Evolutionary conservation across 1,140 invertebrate genomes (phyloP), one percentile per base, ranked within the genome.

Genomic region (Bombus vancouverensis): DNA sequence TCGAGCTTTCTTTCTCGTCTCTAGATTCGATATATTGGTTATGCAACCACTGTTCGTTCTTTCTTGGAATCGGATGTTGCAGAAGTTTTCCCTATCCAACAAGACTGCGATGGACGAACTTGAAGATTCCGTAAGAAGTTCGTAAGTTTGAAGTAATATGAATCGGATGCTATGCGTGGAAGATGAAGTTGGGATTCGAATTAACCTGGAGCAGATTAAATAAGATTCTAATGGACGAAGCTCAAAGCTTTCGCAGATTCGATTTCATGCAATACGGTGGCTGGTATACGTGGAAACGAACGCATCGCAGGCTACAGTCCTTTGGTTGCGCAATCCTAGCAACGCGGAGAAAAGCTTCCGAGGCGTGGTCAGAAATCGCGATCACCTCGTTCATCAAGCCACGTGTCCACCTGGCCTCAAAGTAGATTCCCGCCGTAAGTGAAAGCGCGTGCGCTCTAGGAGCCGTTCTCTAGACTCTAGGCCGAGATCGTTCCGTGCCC

Each of bases 371-470:
- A 44, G 37, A 65, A 66, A 79, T 79, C 25, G 77, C 42, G 57
- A 79, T 79, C 77, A 44, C 22, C 34, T 37, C 25, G 44, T 81
- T n/a, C 34, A 53, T 80, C 78, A n/a, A 25, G 42, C 66, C 78
- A 72, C 68, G 80, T 73, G 80, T 81, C 68, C 80, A 59, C 71
- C 42, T 25, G 39, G 37, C 62, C 62, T 53, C 59, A 34, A 70
- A 71, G 79, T 22, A n/a, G 57, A 73, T 82, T 82, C 70, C 71
- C 39, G 53, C 81, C 47, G 74, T 82, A 82, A 82, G 81, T 82
- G 81, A 82, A 74, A 82, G 81, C 81, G 47, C 62, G 37, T 44
- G 15, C 74, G 76, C 76, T 62, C 37, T 39, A 39, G 47, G n/a
- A 75, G 71, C 12, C n/a, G 62, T 22, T 80, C 78, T 70, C 78